These are phyloP conservation scores for Pseudotriccus pelzelni DNA, from an alignment of 2,797 vertebrate species.

Conservation along the genomic window DNA sequence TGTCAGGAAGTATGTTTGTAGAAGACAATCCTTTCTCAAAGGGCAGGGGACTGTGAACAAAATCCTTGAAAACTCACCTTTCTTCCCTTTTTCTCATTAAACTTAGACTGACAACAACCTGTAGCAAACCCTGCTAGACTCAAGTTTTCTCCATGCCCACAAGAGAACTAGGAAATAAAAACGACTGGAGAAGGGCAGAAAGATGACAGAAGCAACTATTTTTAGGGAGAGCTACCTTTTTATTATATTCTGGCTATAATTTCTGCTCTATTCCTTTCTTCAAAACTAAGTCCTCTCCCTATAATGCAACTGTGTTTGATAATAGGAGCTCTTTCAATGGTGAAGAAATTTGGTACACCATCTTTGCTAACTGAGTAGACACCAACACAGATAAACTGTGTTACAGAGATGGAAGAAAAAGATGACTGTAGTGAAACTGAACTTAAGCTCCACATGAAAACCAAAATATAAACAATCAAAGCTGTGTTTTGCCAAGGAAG, in stretches of 20 bases:
- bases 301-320: not conserved
- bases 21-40: not conserved
- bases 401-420: not conserved
- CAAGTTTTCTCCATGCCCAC: not conserved
- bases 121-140: not conserved
- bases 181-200: not conserved
- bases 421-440: not conserved
- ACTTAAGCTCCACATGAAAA: not conserved
- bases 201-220: not conserved
- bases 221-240: not conserved
- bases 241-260: not conserved
- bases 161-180: not conserved
- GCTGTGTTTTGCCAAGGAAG: not conserved
- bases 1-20: not conserved
- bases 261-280: not conserved
- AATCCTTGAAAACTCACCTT: not conserved
- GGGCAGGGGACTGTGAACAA: not conserved
- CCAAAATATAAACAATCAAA: not conserved
- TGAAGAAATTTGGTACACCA: not conserved
- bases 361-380: not conserved
- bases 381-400: not conserved
- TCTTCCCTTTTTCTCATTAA: not conserved
- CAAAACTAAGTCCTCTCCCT: not conserved
- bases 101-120: not conserved
- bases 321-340: not conserved